Evolutionary conservation across 2,113 vertebrate genomes (phyloP).

Genomic region (Grantiella picta): DNA sequence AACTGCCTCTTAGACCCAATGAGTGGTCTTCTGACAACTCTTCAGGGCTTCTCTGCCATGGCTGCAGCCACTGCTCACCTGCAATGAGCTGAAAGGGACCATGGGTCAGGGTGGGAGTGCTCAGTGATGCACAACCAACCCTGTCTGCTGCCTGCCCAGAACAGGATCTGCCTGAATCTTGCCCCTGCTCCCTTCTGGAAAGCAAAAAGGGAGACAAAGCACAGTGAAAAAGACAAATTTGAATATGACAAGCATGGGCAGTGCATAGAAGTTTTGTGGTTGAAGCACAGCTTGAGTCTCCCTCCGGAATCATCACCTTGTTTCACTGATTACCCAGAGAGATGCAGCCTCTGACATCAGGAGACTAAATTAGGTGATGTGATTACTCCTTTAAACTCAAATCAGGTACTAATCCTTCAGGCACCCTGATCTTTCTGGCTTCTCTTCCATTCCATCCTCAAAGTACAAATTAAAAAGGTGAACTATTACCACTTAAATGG

Average conservation of each 20-base stretch:
- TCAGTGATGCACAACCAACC: fast-evolving
- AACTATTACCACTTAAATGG: not conserved
- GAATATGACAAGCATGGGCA: not conserved
- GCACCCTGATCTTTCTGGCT: not conserved
- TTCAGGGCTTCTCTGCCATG: not conserved
- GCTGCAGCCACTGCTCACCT: not conserved
- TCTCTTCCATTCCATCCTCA: not conserved
- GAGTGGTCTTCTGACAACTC: not conserved
- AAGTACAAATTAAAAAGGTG: slow-evolving; percentile 4
- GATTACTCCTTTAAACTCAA: not conserved
- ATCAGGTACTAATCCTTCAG: not conserved
- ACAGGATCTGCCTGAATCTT: not conserved
- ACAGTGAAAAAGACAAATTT: not conserved
- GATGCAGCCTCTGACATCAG: not conserved
- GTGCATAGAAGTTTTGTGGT: not conserved
- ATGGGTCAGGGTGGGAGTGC: fast-evolving
- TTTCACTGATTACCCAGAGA: not conserved
- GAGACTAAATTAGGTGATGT: not conserved
- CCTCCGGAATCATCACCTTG: not conserved
- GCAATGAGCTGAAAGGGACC: fast-evolving
- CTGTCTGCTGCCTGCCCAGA: not conserved
- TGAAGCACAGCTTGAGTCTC: not conserved
- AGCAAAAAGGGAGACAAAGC: not conserved
- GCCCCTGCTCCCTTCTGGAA: not conserved
- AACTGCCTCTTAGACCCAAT: not conserved